A percentile compares a stretch with the other conserved stretches of the same genome.
Conservation (phyloP, 2,888 invertebrate species). For the Phaonia tiefii region DNA sequence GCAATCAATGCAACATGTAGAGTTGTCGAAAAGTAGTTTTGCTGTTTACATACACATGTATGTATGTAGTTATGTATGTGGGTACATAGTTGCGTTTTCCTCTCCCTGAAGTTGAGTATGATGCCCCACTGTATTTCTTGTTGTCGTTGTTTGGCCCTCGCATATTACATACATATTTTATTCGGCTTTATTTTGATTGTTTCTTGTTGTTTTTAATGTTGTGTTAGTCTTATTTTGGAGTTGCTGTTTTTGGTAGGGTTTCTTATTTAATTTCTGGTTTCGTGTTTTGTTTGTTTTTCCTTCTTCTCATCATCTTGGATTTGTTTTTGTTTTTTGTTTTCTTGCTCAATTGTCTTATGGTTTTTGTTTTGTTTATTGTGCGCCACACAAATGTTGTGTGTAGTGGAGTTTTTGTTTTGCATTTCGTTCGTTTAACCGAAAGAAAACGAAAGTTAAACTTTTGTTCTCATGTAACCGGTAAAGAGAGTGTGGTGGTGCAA, state of each 20-base stretch:
- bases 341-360: too few relatives aligned
- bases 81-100: constrained; percentile 51
- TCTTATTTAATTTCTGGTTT: constrained; percentile 55
- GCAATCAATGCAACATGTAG: constrained; percentile 41
- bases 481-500: too few relatives aligned
- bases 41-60: too few relatives aligned
- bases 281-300: background rate
- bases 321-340: too few relatives aligned
- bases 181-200: constrained; percentile 30
- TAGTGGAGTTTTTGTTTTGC: constrained; percentile 7
- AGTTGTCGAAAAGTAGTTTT: constrained; percentile 44
- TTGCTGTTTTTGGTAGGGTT: constrained; percentile 50
- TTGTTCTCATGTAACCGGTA: too few relatives aligned
- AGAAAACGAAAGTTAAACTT: too few relatives aligned
- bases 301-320: too few relatives aligned
- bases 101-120: constrained; percentile 68
- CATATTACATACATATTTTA: constrained; percentile 18
- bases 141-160: constrained; percentile 16
- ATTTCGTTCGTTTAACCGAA: background rate
- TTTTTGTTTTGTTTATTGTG: too few relatives aligned
- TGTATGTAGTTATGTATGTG: too few relatives aligned
- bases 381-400: background rate
- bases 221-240: constrained; percentile 42
- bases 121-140: constrained; percentile 45
- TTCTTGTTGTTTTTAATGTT: constrained; percentile 25